Base-by-base conservation (phyloP, 2,113 vertebrate species). In the Corythornis vintsioides region DNA sequence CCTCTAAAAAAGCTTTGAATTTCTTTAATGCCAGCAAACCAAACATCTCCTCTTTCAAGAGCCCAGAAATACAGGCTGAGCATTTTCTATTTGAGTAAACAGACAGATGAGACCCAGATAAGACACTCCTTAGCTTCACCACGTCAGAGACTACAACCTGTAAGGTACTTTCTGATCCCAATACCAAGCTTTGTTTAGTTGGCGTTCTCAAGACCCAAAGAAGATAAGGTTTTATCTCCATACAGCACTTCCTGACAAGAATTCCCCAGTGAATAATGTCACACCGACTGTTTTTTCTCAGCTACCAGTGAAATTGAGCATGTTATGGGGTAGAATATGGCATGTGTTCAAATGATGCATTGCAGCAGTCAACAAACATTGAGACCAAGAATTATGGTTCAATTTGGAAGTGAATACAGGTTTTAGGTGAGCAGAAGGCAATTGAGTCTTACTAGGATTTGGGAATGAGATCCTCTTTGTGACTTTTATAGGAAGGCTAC, bases 371-470 rank as follows among this genome's bases (percentile, higher is more conserved):
- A 84, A 59, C 71, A 89, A 71, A 84, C 21, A 71, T 72, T 86
- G 87, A 77, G 56, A 15, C 74, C 47, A 33, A 22, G 42, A 88
- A 75, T 53, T 45, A 43, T 33, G 8, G 59, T 64, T 95, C 83
- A 63, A 6, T 92, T 82, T 82, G 29, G 52, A 91, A 74, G 50
- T 73, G 71, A 94, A 71, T 64, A 47, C 0, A 1, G 13, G 40
- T 3, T 93, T 92, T 71, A 87, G 84, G 92, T 93, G 84, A 92
- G 75, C 56, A 92, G 71, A 82, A 82, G 38, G 70, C 63, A 76
- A 12, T 50, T 56, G 74, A 83, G 50, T 61, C 0, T 0, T 79
- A 66, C 13, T 47, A 55, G 71, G 16, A 71, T 83, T 93, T 83
- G 50, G 43, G 65, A 93, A 77, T 70, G 31, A 90, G 38, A 40